Conservation (phyloP, 30 jellyfish, hydroid and myxozoan genomes). For the Aurelia aurita region DNA sequence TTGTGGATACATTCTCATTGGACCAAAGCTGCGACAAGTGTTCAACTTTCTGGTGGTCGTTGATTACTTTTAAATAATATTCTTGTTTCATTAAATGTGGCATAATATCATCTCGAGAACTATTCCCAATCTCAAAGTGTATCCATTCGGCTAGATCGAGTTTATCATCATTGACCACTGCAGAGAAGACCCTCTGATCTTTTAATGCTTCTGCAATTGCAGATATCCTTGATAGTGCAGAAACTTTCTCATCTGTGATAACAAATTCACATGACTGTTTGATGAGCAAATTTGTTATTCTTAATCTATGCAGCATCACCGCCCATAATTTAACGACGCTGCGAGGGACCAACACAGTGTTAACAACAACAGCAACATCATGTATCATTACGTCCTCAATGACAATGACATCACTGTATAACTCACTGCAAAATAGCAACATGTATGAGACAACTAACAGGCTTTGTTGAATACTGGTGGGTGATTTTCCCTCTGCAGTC, state of each 20-base stretch:
- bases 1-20: conserved; percentile 10
- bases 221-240: not conserved
- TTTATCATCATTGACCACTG: not conserved
- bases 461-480: not conserved
- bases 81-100: conserved; percentile 31
- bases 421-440: conserved; percentile 13
- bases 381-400: not conserved
- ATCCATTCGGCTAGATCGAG: conserved; percentile 14
- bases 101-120: conserved; percentile 2
- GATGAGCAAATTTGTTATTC: no score
- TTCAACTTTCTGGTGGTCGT: not conserved
- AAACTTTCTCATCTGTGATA: no score
- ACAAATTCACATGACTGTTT: no score
- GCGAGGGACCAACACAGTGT: conserved; percentile 6
- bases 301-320: not conserved
- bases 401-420: conserved; percentile 31
- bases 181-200: not conserved
- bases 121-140: conserved; percentile 22
- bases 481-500: not conserved
- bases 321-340: conserved; percentile 19
- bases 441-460: conserved; percentile 27
- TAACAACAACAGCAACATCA: conserved; percentile 8
- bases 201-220: conserved; percentile 24
- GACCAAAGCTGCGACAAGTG: not conserved
- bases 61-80: conserved; percentile 16